Evolutionary conservation across 2,797 vertebrate genomes (phyloP), one percentile per base, ranked within the genome.

Genomic region (Margarornis squamiger): DNA sequence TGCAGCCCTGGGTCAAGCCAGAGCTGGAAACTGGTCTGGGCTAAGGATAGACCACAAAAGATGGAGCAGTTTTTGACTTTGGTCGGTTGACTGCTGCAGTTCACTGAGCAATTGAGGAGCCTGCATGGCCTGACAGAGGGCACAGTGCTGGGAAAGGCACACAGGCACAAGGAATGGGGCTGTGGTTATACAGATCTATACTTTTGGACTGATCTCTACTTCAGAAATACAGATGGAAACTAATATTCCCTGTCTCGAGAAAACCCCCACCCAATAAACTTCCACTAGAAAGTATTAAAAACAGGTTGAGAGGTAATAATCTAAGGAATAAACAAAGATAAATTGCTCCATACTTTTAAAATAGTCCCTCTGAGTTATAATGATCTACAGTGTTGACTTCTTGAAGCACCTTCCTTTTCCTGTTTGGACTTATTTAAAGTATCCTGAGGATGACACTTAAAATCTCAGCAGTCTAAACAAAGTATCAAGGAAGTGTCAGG

Each of bases 401-500:
- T 95, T 79, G 77, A 95, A 96, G 92, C 83, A 94, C 51, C 83
- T 96, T 95, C 85, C 84, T 89, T 68, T 94, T 95, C 90, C 93
- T 96, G 76, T 86, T 92, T 92, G 72, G 86, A 88, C 92, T 89
- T 95, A 87, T 86, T 95, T 96, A 93, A 89, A 92, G 79, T 95
- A 86, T 93, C 77, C 80, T 92, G 89, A 91, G 77, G 87, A 90
- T 92, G 68, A 95, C 72, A 79, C 90, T 93, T 93, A 84, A 85
- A 96, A 92, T 95, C 90, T 88, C 84, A 81, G 93, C 90, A 96
- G 92, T 83, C 87, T 96, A 96, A 97, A 95, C 92, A 95, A 93
- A 97, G 97, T 95, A 97, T 94, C 94, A 96, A 97, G 96, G 96
- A 97, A 98, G 95, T 96, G 95, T 96, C 93, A 95, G 73, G 72